Evolutionary conservation across 2,797 vertebrate genomes (phyloP), one percentile per base, ranked within the genome.

Genomic region (Gallirallus australis): DNA sequence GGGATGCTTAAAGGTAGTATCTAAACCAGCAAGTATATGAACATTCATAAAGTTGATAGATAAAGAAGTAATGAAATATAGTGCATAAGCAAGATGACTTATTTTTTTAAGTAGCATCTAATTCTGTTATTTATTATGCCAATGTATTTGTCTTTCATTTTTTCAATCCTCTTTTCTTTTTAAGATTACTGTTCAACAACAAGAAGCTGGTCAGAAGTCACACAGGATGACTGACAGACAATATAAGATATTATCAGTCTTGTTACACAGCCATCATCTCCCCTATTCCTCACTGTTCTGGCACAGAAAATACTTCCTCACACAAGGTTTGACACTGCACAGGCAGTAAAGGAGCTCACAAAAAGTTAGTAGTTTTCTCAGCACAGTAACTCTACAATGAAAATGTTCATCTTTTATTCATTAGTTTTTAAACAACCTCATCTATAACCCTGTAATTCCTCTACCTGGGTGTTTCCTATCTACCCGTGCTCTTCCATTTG

Each of bases 321-420:
- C 53, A 12, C 24, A 64, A 84, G 48, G 20, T 77, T 72, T 90
- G 48, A 60, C 71, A 80, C 68, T 77, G 50, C 45, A 60, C 5
- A 92, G 24, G 31, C 78, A 84, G 66, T 82, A 90, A 92, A 90
- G 79, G 20, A 73, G 39, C 64, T 82, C 86, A 66, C 80, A 86
- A 70, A 90, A 94, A 56, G 54, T 82, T 82, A 45, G 68, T n/a
- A 10, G 12, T 27, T 92, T 90, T 72, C 78, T 85, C 61, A 90
- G 90, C 54, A 56, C 42, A 65, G 88, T 77, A 85, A 64, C 53
- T 92, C 42, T 64, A 15, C 66, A 93, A 19, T 25, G 17, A n/a
- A 83, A 95, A 86, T 53, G 33, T 42, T 94, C 83, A 90, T 90
- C 82, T 96, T 94, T 92, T 88, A 94, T 94, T 95, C 92, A 94